These are phyloP conservation scores for Acanthococcus lagerstroemiae DNA, from an alignment of 2,888 invertebrate genomes.

Conservation along the genomic window DNA sequence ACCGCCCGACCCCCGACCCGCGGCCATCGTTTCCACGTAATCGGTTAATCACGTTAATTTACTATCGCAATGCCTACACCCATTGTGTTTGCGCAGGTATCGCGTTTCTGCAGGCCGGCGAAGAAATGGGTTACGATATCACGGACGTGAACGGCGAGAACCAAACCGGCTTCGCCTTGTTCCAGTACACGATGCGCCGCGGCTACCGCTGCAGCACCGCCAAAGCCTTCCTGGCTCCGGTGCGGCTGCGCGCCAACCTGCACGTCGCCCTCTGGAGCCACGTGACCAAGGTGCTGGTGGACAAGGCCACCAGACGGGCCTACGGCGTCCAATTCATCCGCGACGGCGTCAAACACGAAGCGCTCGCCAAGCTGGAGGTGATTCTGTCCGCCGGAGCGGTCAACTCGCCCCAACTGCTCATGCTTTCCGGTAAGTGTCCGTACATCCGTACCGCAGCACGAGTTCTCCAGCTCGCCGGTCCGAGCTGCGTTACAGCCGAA, in stretches of 20 bases:
- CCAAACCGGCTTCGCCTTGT: slow-evolving; percentile 78
- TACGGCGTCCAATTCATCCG: slow-evolving; percentile 70
- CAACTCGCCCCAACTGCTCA: slow-evolving; percentile 79
- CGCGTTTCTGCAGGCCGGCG: slow-evolving; percentile 78
- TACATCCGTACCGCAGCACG: too few species aligned
- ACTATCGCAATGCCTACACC: too few species aligned
- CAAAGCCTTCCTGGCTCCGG: slow-evolving; percentile 74
- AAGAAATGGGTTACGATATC: slow-evolving; percentile 83
- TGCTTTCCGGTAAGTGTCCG: slow-evolving; percentile 54
- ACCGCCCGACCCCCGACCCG: too few species aligned
- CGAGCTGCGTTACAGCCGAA: too few species aligned
- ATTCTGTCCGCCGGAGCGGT: slow-evolving; percentile 83
- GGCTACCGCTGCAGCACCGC: slow-evolving; percentile 73
- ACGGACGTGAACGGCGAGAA: slow-evolving; percentile 74
- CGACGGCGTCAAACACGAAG: slow-evolving; percentile 52
- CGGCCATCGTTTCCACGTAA: too few species aligned
- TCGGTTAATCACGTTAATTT: too few species aligned
- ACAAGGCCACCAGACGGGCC: slow-evolving; percentile 59
- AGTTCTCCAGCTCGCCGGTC: too few species aligned
- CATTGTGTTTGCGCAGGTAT: slow-evolving; percentile 44
- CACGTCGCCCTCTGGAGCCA: slow-evolving; percentile 70
- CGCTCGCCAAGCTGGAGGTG: slow-evolving; percentile 65
- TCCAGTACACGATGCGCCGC: slow-evolving; percentile 78
- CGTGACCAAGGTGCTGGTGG: slow-evolving; percentile 64
- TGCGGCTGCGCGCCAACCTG: slow-evolving; percentile 65